These are phyloP conservation scores for Heteromyza rotundicornis DNA, from an alignment of 2,888 invertebrate genomes.

Conservation along the genomic window DNA sequence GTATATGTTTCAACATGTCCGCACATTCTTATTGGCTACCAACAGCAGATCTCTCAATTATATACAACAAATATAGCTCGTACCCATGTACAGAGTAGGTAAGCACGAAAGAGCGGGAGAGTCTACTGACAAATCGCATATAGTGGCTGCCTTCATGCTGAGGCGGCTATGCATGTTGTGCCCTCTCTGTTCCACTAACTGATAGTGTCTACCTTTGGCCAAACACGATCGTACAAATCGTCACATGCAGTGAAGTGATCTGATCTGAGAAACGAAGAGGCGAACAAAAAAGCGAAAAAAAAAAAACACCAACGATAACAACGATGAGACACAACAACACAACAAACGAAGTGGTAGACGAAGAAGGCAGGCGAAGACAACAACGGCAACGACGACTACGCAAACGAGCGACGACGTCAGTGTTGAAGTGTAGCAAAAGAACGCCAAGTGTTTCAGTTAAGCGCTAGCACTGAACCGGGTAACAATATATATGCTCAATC, in stretches of 20 bases:
- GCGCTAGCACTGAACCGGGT: slow-evolving; percentile 63
- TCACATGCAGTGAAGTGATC: slow-evolving; percentile 24
- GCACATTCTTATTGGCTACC: slow-evolving; percentile 18
- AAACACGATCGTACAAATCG: slow-evolving; percentile 10
- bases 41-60: neutral
- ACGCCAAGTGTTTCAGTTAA: slow-evolving; percentile 61
- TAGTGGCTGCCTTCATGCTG: too few relatives aligned
- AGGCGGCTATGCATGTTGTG: neutral
- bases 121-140: neutral
- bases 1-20: slow-evolving; percentile 8
- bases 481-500: slow-evolving; percentile 50
- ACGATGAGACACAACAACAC: slow-evolving; percentile 5
- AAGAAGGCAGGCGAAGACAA: slow-evolving; percentile 25
- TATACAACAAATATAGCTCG: neutral
- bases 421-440: slow-evolving; percentile 55
- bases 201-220: too few relatives aligned
- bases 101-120: neutral
- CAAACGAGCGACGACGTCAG: slow-evolving; percentile 37
- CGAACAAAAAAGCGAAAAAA: slow-evolving; percentile 14
- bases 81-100: too few relatives aligned
- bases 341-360: slow-evolving; percentile 17
- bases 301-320: slow-evolving; percentile 24
- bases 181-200: neutral
- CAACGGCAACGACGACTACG: slow-evolving; percentile 28
- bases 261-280: neutral